Base-by-base conservation (phyloP, 2,888 invertebrate genomes). In the Tortrix viridana region DNA sequence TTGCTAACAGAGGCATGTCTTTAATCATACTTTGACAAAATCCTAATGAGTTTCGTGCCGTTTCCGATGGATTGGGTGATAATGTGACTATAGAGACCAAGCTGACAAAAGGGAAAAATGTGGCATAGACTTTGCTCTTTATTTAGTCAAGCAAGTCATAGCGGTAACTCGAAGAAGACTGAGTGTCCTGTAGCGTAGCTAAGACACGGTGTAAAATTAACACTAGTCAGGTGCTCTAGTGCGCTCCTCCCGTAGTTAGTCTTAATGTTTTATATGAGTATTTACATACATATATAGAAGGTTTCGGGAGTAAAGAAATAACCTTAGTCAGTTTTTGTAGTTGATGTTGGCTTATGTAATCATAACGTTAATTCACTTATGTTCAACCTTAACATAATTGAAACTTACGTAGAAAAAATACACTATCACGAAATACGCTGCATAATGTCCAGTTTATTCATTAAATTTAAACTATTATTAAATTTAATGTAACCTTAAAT, bases 241-340 rank as follows among this genome's bases (percentile, higher is more conserved):
- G 38, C 53, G 60, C 37, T 9, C 23, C 22, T 37, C 37, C 50
- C 37, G 7, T 18, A 47, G 37, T 5, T 43, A 16, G 37, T 32
- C 50, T n/a, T 37, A 60, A 41, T 48, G 47, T 60, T 48, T 60
- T 48, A 38, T 54, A 60, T 53, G 60, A 47, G 44, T 26, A 41
- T 49, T 18, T 44, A 50, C 32, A n/a, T 50, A 60, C 53, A 47
- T 50, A 60, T 47, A 47, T 41, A 23, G 38, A 23, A 19, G 46
- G 14, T 41, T 53, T 41, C 53, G 18, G 9, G 48, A 43, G 41
- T 41, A 2, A 23, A 9, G n/a, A 44, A 32, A 38, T 38, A 37
- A 37, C 14, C 4, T 7, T 52, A 32, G n/a, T 50, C 6, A 43
- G 32, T 38, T 44, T 14, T 59, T 26, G 46, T 22, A 46, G 37